Evolutionary conservation across 2,888 invertebrate species (phyloP), one percentile per base, ranked within the genome.

Genomic region (Ditula angustiorana): DNA sequence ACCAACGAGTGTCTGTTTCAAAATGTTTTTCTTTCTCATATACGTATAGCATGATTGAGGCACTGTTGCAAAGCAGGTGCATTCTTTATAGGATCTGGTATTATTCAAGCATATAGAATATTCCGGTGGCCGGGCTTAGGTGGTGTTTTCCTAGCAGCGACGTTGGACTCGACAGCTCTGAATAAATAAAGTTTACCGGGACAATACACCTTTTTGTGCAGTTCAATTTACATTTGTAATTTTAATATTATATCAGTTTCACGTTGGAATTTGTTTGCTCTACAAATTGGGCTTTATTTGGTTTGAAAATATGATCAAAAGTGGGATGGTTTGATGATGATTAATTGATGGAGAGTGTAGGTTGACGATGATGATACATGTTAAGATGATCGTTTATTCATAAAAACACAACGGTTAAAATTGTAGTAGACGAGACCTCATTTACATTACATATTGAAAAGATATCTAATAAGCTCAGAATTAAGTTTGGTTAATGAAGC

Each of bases 71-170:
- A 76, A 67, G 83, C 80, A 83, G 83, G 87, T 87, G 85, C 83
- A 85, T 87, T 81, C 77, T 86, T 85, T 82, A 87, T 80, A 81
- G 77, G 77, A n/a, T 16, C 33, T 74, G 80, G 78, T 82, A 83
- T 86, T 87, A 87, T 86, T 87, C 84, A 85, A 77, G 78, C 79
- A 80, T 79, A 75, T 81, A 84, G 83, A 86, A 86, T 83, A 88
- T 86, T 85, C 84, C 77, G 79, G 74, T 72, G 76, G 69, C 69
- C 71, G 19, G 75, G 74, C 78, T 82, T 78, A 78, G 81, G 80
- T 77, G 78, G 82, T 84, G 84, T 85, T 82, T 83, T 74, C 78
- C 77, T 73, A 69, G 78, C 69, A 69, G 72, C 71, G 72, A 75
- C 74, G 74, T 71, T 68, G 74, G 74, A 74, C 79, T 71, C 72